Base-by-base conservation (phyloP, 1,140 invertebrate genomes). In the Nasonia vitripennis region DNA sequence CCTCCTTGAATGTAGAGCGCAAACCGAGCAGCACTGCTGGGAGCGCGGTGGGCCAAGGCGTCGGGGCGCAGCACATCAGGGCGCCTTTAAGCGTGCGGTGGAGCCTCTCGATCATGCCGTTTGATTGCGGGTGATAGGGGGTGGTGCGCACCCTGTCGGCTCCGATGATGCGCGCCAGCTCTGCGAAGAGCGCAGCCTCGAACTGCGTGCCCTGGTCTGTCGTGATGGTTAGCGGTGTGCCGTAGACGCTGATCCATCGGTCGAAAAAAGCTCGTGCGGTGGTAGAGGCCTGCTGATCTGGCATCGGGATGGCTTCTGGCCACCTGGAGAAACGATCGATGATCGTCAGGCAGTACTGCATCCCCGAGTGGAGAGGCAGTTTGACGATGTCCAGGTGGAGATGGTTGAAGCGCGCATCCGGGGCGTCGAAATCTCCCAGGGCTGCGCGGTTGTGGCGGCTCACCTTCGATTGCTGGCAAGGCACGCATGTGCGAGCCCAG, bases 61-160 rank as follows among this genome's bases (percentile, higher is more conserved):
- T 62, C 2, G 20, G 92, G 0, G 67, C 67, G 11, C 89, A 88
- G 70, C 88, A 89, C 78, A 87, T 89, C 5, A 91, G 51, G 3
- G 91, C 51, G 31, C 86, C 83, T 74, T 92, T 92, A 9, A 92
- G 85, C 5, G 86, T 87, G 4, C 90, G 73, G 80, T 92, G 90
- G 27, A 27, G 27, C 27, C 27, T 27, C 27, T 27, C 27, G 27
- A 27, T 0, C 27, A 27, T 27, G 27, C 27, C 27, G 27, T 27
- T 27, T 27, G 27, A 27, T 27, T 27, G 27, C 27, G 27, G 27
- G 27, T 27, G 27, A 27, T 27, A 27, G 27, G 27, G 27, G 27
- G 27, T 27, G 27, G 27, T 27, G 27, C 27, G 27, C 27, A 27
- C 27, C 27, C 27, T 27, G 27, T 27, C 27, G 27, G 27, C 27